Evolutionary conservation across 2,797 vertebrate genomes (phyloP), one percentile per base, ranked within the genome.

Genomic region (Sorex maritimensis): DNA sequence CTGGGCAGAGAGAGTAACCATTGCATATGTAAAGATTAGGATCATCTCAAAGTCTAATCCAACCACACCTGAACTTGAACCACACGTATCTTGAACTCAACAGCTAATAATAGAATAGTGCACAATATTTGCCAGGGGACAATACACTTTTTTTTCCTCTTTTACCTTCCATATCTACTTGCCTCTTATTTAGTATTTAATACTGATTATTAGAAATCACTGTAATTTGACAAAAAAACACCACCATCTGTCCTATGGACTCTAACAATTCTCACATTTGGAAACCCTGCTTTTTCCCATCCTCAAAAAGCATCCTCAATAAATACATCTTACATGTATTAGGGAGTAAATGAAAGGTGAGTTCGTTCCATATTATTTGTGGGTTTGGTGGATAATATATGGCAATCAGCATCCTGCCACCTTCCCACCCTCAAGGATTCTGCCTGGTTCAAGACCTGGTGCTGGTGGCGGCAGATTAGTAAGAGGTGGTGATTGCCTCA

Each of bases 401-500:
- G 81, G 75, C 92, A 63, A 81, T 86, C 90, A 77, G 84, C 55
- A 3, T 24, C 63, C 81, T 81, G 92, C 65, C 73, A 19, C 23
- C 6, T 3, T 58, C 28, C 71, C 81, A 82, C 69, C 73, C 19
- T 72, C 94, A 92, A 96, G 95, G 96, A 86, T 95, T 65, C 84
- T 81, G 68, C 41, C 7, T 23, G 1, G 63, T 73, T 87, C 68
- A 13, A 68, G 88, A 94, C 72, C 81, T 6, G 2, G 44, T 1
- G 73, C 67, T 13, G 65, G 81, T 52, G 46, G 74, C 46, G 38
- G 81, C 1, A 4, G 94, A 92, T 94, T 93, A 93, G 95, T 74
- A 30, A 80, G 78, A 94, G 82, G 82, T 46, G 23, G 26, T 92
- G 92, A 97, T 93, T 95, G 96, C 95, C 94, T 92, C 96, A 88